A percentile compares a stretch with the other conserved stretches of the same genome.
Conservation (phyloP, 1,140 invertebrate species). For the Holcopasites calliopsidis region DNA sequence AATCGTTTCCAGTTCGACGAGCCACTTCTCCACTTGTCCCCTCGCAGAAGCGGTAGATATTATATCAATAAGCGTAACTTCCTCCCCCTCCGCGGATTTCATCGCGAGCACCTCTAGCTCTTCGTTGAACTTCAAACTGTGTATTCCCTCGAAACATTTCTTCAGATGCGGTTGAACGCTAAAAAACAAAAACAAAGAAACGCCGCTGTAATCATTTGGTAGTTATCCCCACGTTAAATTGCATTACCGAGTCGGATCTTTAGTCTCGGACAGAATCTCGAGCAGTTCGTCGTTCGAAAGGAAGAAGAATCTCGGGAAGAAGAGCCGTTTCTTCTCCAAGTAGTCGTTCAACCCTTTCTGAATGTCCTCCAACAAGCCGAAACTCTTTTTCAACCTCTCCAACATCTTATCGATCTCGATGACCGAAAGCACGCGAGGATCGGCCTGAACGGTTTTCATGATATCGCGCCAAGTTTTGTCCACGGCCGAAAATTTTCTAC, state of each 20-base stretch:
- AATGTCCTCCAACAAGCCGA: slow-evolving; percentile 91
- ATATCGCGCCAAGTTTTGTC: slow-evolving; percentile 97
- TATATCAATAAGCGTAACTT: slow-evolving; percentile 86
- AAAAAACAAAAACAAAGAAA: slow-evolving; percentile 34
- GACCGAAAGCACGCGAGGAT: slow-evolving; percentile 90
- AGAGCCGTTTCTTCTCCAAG: slow-evolving; percentile 96
- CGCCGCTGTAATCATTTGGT: neutral
- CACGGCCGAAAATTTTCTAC: slow-evolving; percentile 91
- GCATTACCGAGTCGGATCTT: slow-evolving; percentile 93
- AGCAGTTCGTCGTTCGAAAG: slow-evolving; percentile 97
- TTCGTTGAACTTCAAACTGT: slow-evolving; percentile 91
- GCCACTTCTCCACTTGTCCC: slow-evolving; percentile 98
- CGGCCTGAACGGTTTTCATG: slow-evolving; percentile 91
- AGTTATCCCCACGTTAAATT: neutral
- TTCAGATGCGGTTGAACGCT: slow-evolving; percentile 97
- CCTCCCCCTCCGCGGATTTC: slow-evolving; percentile 93
- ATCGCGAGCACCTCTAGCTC: slow-evolving; percentile 94
- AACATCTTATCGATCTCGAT: slow-evolving; percentile 95
- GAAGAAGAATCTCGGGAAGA: slow-evolving; percentile 98
- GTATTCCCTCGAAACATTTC: slow-evolving; percentile 97
- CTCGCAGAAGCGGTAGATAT: slow-evolving; percentile 93
- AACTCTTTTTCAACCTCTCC: slow-evolving; percentile 94
- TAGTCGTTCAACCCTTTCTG: slow-evolving; percentile 97
- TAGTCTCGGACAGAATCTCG: slow-evolving; percentile 98
- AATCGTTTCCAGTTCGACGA: slow-evolving; percentile 91